Base-by-base conservation (phyloP, 2,797 vertebrate species). In the Steatocranus sp. region DNA sequence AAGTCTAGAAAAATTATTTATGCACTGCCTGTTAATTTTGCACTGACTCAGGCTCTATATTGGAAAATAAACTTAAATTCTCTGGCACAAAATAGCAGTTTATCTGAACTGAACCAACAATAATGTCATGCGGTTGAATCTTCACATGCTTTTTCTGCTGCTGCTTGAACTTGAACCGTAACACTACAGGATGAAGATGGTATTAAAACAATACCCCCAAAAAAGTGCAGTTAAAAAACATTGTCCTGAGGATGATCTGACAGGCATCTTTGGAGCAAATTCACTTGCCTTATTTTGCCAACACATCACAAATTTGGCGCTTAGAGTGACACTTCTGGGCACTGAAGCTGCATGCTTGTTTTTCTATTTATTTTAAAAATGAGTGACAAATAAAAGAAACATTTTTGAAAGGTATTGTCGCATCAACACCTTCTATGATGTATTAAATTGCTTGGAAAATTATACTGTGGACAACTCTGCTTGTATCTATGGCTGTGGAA, bases 371-470 rank as follows among this genome's bases (percentile, higher is more conserved):
- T 8, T 46, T 70, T 46, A 11, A 27, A 48, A 70, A 70, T 46
- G 41, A 70, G 3, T 8, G 15, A 70, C 14, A 70, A 27, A 27
- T 43, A 27, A 66, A 66, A 66, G 34, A 66, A 38, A 36, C 4
- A 36, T 36, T 36, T 61, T 61, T 61, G 4, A 61, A 61, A n/a
- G 56, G 18, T 61, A n/a, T 1, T 36, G 56, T 61, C 0, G 18
- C 56, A 0, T 61, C 56, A 61, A 0, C 32, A 36, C 11, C 56
- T 61, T 61, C 6, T 12, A 61, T n/a, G 18, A 61, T 61, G 18
- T 8, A 61, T 61, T 61, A 61, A 61, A 61, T 61, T 61, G 32
- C 56, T n/a, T n/a, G 56, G 56, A 61, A 61, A 61, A 61, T 36
- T 66, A 38, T 14, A 38, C 58, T 14, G n/a, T 38, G 34, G 11